A percentile compares a stretch with the other conserved stretches of the same genome.
phyloP scores from a whole-genome alignment of 1,140 invertebrate species.

The Bombyx mori region DNA sequence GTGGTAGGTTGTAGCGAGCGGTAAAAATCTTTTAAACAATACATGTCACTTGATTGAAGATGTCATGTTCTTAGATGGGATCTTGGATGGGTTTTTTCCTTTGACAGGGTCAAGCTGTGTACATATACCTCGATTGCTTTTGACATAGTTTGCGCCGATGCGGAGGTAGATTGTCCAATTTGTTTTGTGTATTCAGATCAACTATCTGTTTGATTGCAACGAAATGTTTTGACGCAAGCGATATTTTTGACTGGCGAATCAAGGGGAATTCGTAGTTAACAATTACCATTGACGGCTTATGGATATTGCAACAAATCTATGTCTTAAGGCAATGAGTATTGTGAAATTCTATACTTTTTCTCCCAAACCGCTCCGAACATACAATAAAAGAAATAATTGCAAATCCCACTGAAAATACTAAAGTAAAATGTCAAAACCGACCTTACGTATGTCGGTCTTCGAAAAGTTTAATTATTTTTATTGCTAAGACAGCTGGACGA shows the following conservation, averaged over 20 bases:
- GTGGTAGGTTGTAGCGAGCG: slow-evolving; percentile 25
- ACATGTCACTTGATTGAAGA: slow-evolving; percentile 61
- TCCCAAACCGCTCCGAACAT: too few relatives aligned
- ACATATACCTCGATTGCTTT: slow-evolving; percentile 58
- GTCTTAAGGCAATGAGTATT: too few relatives aligned
- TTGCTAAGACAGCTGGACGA: too few relatives aligned
- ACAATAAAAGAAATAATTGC: too few relatives aligned
- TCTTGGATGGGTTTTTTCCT: slow-evolving; percentile 62
- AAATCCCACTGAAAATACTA: too few relatives aligned
- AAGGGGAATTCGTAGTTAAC: neutral
- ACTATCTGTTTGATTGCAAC: slow-evolving; percentile 30
- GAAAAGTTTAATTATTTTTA: too few relatives aligned
- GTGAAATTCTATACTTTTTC: too few relatives aligned
- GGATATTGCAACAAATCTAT: too few relatives aligned
- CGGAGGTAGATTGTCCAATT: slow-evolving; percentile 19
- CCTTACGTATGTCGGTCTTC: too few relatives aligned
- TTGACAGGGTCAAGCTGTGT: slow-evolving; percentile 56
- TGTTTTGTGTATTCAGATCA: slow-evolving; percentile 41
- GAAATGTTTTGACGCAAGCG: slow-evolving; percentile 19
- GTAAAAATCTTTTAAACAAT: slow-evolving; percentile 44
- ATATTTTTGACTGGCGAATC: slow-evolving; percentile 2
- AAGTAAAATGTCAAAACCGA: too few relatives aligned
- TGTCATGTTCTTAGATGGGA: slow-evolving; percentile 57
- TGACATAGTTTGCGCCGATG: slow-evolving; percentile 39
- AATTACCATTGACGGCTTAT: too few relatives aligned